A percentile compares a stretch with the other conserved stretches of the same genome.
Conservation (phyloP, 2,113 vertebrate genomes). For the Nansenia antarctica region DNA sequence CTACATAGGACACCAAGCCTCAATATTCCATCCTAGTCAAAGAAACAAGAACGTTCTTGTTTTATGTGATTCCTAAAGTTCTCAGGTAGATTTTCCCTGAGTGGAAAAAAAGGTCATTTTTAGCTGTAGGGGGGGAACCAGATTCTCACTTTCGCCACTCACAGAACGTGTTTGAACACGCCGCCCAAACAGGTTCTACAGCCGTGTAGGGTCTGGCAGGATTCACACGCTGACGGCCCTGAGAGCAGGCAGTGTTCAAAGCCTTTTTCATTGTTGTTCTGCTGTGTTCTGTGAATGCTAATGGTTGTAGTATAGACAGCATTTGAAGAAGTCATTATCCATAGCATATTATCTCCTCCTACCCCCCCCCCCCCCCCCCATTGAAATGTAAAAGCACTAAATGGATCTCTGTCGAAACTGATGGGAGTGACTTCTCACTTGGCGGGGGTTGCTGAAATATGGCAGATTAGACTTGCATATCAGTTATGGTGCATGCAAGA, state of each 20-base stretch:
- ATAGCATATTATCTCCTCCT: neutral
- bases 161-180: constrained; percentile 37
- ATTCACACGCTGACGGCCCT: constrained; percentile 37
- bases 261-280: neutral
- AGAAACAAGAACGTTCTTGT: no score
- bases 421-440: neutral
- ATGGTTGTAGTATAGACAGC: neutral
- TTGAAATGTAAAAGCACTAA: neutral
- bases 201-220: constrained; percentile 28
- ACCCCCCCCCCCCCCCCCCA: no score
- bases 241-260: neutral
- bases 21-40: no score
- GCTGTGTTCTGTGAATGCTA: constrained; percentile 22
- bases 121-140: no score
- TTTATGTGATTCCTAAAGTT: no score
- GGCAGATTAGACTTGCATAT: neutral
- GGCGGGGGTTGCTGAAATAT: neutral
- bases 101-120: no score
- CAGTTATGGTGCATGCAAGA: constrained; percentile 11
- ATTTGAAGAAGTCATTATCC: neutral
- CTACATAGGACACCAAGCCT: no score
- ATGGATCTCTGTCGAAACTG: neutral
- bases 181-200: constrained; percentile 67
- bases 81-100: no score
- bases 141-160: no score